Evolutionary conservation across 2,797 vertebrate genomes (phyloP).

Genomic region (Apogon talboti): DNA sequence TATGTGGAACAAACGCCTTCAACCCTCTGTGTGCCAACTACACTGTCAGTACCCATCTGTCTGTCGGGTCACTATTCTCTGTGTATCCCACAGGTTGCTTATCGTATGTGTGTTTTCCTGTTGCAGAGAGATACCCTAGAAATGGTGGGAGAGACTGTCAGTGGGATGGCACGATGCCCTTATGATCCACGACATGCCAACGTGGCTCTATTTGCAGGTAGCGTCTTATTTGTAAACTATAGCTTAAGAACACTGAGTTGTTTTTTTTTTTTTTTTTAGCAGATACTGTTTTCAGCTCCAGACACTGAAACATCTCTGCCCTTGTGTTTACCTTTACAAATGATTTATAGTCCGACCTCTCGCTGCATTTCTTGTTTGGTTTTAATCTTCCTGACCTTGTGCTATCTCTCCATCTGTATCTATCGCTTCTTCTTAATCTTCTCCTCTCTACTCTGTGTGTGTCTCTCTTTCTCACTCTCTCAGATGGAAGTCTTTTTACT

Average conservation of each 20-base stretch:
- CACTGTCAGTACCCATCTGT: slow-evolving; percentile 87
- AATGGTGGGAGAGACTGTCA: slow-evolving; percentile 91
- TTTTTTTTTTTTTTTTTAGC: slow-evolving; percentile 7
- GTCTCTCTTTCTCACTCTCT: slow-evolving; percentile 33
- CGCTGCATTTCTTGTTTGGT: slow-evolving; percentile 66
- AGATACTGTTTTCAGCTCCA: slow-evolving; percentile 35
- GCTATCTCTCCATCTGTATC: slow-evolving; percentile 71
- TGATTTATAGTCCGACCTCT: slow-evolving; percentile 74
- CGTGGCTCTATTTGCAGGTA: slow-evolving; percentile 95
- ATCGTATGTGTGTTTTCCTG: slow-evolving; percentile 13
- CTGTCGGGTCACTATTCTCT: slow-evolving; percentile 32
- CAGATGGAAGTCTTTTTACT: slow-evolving; percentile 96
- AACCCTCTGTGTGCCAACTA: slow-evolving; percentile 96
- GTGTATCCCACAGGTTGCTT: slow-evolving; percentile 36
- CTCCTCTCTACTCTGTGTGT: slow-evolving; percentile 28
- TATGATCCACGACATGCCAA: slow-evolving; percentile 97
- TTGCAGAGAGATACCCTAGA: slow-evolving; percentile 91
- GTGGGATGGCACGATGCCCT: slow-evolving; percentile 96
- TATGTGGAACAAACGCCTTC: slow-evolving; percentile 97
- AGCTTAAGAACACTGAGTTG: not conserved
- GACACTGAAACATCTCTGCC: slow-evolving; percentile 36
- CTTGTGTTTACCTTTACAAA: slow-evolving; percentile 72
- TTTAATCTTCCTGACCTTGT: slow-evolving; percentile 80
- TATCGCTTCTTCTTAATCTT: slow-evolving; percentile 55
- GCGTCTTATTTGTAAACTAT: slow-evolving; percentile 1